These are phyloP conservation scores for Caenorhabditis sp. DNA, from an alignment of 2,888 invertebrate genomes.

Conservation along the genomic window DNA sequence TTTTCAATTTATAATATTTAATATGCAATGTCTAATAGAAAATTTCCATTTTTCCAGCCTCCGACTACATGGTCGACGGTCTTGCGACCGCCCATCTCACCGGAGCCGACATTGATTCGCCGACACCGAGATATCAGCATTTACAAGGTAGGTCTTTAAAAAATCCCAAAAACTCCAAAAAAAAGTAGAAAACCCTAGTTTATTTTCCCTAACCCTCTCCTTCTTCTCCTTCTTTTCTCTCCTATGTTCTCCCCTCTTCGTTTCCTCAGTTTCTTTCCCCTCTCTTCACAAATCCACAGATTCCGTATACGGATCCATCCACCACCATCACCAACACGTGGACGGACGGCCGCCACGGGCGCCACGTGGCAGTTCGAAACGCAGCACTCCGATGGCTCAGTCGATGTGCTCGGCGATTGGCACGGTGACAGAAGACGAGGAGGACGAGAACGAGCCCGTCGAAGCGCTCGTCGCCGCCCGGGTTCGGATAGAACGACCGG, in stretches of 20 bases:
- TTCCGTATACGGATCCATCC: slow-evolving; percentile 44
- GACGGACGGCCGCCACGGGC: slow-evolving; percentile 39
- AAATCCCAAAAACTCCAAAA: not conserved
- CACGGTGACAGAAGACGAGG: slow-evolving; percentile 36
- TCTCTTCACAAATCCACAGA: slow-evolving; percentile 27
- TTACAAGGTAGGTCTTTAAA: slow-evolving; percentile 72
- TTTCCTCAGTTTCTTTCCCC: slow-evolving; percentile 3
- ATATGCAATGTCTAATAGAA: too few species aligned
- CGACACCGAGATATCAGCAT: slow-evolving; percentile 79
- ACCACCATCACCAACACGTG: too few species aligned
- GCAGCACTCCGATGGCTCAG: slow-evolving; percentile 59
- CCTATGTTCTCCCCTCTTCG: not conserved
- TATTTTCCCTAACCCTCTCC: not conserved
- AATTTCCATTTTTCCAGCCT: slow-evolving; percentile 33
- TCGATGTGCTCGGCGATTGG: slow-evolving; percentile 61
- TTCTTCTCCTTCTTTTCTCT: slow-evolving; percentile 34
- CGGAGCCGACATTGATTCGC: slow-evolving; percentile 74
- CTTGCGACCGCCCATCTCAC: slow-evolving; percentile 71
- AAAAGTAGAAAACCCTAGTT: too few species aligned
- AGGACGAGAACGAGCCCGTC: slow-evolving; percentile 37
- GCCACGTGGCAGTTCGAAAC: slow-evolving; percentile 38
- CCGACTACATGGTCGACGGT: slow-evolving; percentile 73
- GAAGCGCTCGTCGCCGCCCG: slow-evolving; percentile 26
- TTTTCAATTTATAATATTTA: too few species aligned
- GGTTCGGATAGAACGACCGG: slow-evolving; percentile 45